These are phyloP conservation scores for Hypothenemus hampei DNA, from an alignment of 1,140 invertebrate species.

Conservation along the genomic window DNA sequence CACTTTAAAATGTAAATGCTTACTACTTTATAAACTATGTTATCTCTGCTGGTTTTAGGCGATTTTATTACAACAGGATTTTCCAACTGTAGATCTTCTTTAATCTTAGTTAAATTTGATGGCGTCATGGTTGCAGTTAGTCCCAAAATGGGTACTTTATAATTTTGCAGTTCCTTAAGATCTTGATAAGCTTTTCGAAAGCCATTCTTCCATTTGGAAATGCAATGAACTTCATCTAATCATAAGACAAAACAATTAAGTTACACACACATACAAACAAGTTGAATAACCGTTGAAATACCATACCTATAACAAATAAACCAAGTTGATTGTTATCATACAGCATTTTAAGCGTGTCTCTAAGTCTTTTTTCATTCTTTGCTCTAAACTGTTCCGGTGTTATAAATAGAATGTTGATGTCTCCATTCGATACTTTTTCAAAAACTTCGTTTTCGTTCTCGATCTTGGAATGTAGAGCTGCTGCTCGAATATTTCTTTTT, in stretches of 20 bases:
- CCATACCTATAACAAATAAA: slow-evolving; percentile 56
- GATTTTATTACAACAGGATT: slow-evolving; percentile 80
- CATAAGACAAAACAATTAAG: slow-evolving; percentile 55
- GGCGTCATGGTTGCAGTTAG: slow-evolving; percentile 94
- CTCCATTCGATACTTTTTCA: slow-evolving; percentile 62
- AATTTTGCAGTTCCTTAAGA: slow-evolving; percentile 63
- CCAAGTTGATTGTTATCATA: slow-evolving; percentile 52
- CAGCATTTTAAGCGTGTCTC: slow-evolving; percentile 51
- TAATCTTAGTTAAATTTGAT: slow-evolving; percentile 82
- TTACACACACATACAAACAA: not conserved
- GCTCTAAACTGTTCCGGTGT: slow-evolving; percentile 95
- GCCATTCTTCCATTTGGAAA: slow-evolving; percentile 96
- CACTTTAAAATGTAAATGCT: too few species aligned
- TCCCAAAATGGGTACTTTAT: slow-evolving; percentile 70
- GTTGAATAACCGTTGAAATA: too few species aligned
- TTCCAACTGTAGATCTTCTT: slow-evolving; percentile 76
- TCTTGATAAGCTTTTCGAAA: slow-evolving; percentile 92
- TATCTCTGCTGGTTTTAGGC: too few species aligned
- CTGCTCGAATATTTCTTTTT: slow-evolving; percentile 67
- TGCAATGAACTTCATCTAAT: slow-evolving; percentile 97
- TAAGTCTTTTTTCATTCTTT: slow-evolving; percentile 62
- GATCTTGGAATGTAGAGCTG: slow-evolving; percentile 30
- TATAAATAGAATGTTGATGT: slow-evolving; percentile 85
- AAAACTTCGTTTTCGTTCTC: slow-evolving; percentile 58
- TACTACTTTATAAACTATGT: too few species aligned